Conservation (phyloP, 2,888 invertebrate genomes). For the Eubasilissa splendida region DNA sequence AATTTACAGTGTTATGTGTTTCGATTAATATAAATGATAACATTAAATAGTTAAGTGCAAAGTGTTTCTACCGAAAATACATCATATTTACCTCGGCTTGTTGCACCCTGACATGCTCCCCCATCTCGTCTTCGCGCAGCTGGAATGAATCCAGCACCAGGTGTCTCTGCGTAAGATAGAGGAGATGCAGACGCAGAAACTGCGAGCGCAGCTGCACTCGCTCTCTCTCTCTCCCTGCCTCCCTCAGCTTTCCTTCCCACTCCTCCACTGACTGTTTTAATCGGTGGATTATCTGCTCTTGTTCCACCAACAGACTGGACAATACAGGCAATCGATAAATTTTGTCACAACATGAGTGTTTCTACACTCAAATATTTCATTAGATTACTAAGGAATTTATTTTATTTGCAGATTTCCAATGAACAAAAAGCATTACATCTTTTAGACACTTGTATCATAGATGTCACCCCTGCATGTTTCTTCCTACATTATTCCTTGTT, state of each 20-base stretch:
- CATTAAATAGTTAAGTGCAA: too few species aligned
- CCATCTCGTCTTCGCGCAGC: constrained; percentile 77
- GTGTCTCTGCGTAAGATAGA: constrained; percentile 82
- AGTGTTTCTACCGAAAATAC: too few species aligned
- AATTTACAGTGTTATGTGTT: too few species aligned
- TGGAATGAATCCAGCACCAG: constrained; percentile 83
- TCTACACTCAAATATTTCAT: too few species aligned
- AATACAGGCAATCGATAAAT: neutral
- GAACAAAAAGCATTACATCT: too few species aligned
- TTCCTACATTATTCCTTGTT: too few species aligned
- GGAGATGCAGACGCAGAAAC: constrained; percentile 76
- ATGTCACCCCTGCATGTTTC: too few species aligned
- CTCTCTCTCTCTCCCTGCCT: constrained; percentile 73
- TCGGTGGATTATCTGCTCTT: constrained; percentile 75
- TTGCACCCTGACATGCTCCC: constrained; percentile 74
- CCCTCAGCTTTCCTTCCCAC: constrained; percentile 78
- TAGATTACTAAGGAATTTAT: too few species aligned
- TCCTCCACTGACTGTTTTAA: constrained; percentile 74
- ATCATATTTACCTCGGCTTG: constrained; percentile 64
- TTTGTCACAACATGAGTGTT: neutral
- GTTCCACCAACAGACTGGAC: constrained; percentile 75
- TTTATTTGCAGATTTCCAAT: too few species aligned
- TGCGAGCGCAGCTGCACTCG: constrained; percentile 73
- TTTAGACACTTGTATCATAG: too few species aligned
- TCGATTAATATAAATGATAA: too few species aligned